These are phyloP conservation scores for Choloepus didactylus DNA, from an alignment of 2,797 vertebrate species.

Conservation along the genomic window DNA sequence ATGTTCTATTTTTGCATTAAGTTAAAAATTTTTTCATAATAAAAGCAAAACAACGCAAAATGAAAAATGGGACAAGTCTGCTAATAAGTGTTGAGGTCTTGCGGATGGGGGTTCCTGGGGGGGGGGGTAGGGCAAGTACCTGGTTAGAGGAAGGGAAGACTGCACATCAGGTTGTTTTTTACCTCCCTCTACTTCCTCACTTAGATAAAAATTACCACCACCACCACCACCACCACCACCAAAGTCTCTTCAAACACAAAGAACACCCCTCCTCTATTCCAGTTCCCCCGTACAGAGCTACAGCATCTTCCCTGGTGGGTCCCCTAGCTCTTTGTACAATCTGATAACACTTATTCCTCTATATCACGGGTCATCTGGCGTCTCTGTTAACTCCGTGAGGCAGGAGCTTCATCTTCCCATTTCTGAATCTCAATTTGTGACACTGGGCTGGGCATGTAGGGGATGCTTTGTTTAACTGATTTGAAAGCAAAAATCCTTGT, in stretches of 20 bases:
- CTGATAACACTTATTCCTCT: not conserved
- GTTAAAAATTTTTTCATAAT: slow-evolving; percentile 3
- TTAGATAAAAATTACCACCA: slow-evolving; percentile 10
- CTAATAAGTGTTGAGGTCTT: not conserved
- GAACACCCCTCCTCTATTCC: not conserved
- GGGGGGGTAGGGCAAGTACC: not conserved
- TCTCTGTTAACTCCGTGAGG: not conserved
- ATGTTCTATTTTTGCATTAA: not conserved
- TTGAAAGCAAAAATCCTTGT: not conserved
- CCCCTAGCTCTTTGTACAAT: not conserved
- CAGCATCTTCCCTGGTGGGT: not conserved
- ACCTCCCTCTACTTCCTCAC: not conserved
- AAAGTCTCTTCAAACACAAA: slow-evolving; percentile 20
- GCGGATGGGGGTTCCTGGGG: accelerated
- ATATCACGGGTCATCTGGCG: not conserved
- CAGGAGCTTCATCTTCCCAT: not conserved
- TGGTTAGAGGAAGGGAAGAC: not conserved
- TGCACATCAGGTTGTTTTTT: not conserved
- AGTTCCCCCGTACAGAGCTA: not conserved
- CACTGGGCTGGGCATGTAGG: not conserved
- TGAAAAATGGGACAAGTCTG: not conserved
- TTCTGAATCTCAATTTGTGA: not conserved
- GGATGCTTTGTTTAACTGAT: not conserved
- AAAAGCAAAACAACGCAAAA: slow-evolving; percentile 26
- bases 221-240: not conserved